A percentile compares a stretch with the other conserved stretches of the same genome.
Conservation (phyloP, 1,140 invertebrate species). For the Drosophila ironensis region DNA sequence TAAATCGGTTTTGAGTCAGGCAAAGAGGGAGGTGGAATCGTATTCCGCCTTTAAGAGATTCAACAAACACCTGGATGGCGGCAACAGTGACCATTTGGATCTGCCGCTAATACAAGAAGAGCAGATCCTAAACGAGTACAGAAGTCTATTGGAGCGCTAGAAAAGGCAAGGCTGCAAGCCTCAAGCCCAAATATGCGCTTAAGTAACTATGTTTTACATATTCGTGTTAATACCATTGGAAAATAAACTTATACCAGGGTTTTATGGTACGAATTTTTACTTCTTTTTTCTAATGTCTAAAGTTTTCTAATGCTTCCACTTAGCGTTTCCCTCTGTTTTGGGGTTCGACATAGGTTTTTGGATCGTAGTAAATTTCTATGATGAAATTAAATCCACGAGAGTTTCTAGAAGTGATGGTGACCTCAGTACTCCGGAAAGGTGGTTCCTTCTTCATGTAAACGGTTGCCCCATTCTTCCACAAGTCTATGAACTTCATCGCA, state of each 20-base stretch:
- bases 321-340: too few relatives aligned
- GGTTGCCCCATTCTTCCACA: not conserved
- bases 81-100: conserved; percentile 85
- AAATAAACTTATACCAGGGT: too few relatives aligned
- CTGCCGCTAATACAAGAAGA: conserved; percentile 85
- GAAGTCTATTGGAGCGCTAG: conserved; percentile 82
- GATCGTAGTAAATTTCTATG: not conserved
- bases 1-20: conserved; percentile 26
- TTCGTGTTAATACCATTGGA: too few relatives aligned
- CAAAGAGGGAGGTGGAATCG: conserved; percentile 44
- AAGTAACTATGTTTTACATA: too few relatives aligned
- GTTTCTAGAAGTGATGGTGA: not conserved
- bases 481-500: not conserved
- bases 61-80: conserved; percentile 83
- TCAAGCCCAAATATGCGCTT: too few relatives aligned
- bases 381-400: not conserved
- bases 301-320: too few relatives aligned
- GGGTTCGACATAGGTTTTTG: too few relatives aligned
- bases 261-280: too few relatives aligned
- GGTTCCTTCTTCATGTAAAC: not conserved
- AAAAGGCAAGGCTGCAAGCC: not conserved
- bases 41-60: conserved; percentile 84
- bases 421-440: not conserved
- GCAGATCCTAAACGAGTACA: conserved; percentile 85
- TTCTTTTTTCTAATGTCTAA: too few relatives aligned